Base-by-base conservation (phyloP, 2,797 vertebrate genomes). In the Onychomys leucogaster region DNA sequence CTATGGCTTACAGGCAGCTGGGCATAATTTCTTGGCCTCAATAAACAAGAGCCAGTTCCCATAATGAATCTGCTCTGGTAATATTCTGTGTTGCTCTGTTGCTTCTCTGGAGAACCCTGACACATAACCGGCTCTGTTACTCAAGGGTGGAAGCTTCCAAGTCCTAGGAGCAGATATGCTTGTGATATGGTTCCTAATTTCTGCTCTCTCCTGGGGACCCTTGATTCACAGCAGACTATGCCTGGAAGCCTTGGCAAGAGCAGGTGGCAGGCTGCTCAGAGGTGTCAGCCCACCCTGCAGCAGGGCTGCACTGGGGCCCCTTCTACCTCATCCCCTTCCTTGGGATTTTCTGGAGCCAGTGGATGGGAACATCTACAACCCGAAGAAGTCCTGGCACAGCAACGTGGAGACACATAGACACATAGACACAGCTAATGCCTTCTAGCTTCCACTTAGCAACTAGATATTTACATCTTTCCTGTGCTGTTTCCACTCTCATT, bases 401-500 rank as follows among this genome's bases (percentile, higher is more conserved):
- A 12, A 2, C 11, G 0, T 2, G 32, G 14, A 25, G 0, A 55
- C 52, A 55, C 52, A 55, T 55, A 49, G 49, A 11, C 49, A 49
- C 49, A 49, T 21, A 12, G 63, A 41, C 89, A 17, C 11, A 90
- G 16, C 29, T 6, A 65, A 49, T 7, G 29, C 37, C 87, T 46
- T 83, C 49, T 27, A 90, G 57, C 46, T 29, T 11, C 2, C 23
- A 7, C 77, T 55, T 82, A 19, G 65, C 92, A 59, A 23, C 41
- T 14, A 5, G 43, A 49, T 23, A 55, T 59, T 89, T 41, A 59
- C 46, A 29, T 37, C 49, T 91, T 81, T 34, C 71, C 52, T 95
- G 1, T 78, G 21, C 55, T 69, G 57, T 96, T 90, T 89, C 84
- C 89, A 6, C 75, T 87, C 69, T 43, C 69, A 29, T 95, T 96